Evolutionary conservation across 2,888 invertebrate genomes (phyloP).

Genomic region (Drosophila lacicola): DNA sequence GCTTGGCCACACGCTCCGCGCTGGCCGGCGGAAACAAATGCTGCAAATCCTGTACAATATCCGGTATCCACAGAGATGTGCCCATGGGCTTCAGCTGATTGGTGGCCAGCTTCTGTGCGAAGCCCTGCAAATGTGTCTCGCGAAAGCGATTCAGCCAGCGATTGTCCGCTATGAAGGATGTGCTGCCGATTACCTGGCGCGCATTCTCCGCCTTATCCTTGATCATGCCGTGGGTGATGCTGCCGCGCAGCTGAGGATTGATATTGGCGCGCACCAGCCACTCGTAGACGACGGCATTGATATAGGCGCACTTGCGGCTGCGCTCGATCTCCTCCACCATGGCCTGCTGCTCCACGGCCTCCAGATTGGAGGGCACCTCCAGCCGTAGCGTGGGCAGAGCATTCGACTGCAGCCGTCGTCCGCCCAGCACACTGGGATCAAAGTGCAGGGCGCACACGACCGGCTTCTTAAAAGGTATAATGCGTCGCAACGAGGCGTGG

Average conservation of each 20-base stretch:
- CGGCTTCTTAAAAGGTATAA: slow-evolving; percentile 83
- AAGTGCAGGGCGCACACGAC: slow-evolving; percentile 84
- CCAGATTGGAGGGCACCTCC: slow-evolving; percentile 80
- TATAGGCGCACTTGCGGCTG: slow-evolving; percentile 82
- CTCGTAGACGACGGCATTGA: slow-evolving; percentile 83
- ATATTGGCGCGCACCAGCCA: slow-evolving; percentile 83
- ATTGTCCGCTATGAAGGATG: slow-evolving; percentile 81
- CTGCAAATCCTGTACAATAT: slow-evolving; percentile 81
- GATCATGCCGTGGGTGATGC: slow-evolving; percentile 83
- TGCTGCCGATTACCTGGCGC: slow-evolving; percentile 79
- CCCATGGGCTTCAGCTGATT: slow-evolving; percentile 82
- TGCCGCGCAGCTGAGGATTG: slow-evolving; percentile 81
- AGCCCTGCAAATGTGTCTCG: slow-evolving; percentile 80
- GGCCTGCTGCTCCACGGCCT: slow-evolving; percentile 80
- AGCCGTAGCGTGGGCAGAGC: slow-evolving; percentile 80
- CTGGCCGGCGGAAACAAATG: slow-evolving; percentile 81
- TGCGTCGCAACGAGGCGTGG: slow-evolving; percentile 83
- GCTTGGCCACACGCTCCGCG: slow-evolving; percentile 79
- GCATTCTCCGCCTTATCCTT: slow-evolving; percentile 83
- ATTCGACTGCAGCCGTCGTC: slow-evolving; percentile 79
- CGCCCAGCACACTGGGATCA: slow-evolving; percentile 80
- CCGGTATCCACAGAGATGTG: slow-evolving; percentile 80
- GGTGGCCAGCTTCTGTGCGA: slow-evolving; percentile 80
- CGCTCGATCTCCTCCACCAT: slow-evolving; percentile 82
- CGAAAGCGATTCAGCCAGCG: slow-evolving; percentile 83